A percentile compares a stretch with the other conserved stretches of the same genome.
Conservation (phyloP, 2,888 invertebrate species). For the Ophioninae sp. region DNA sequence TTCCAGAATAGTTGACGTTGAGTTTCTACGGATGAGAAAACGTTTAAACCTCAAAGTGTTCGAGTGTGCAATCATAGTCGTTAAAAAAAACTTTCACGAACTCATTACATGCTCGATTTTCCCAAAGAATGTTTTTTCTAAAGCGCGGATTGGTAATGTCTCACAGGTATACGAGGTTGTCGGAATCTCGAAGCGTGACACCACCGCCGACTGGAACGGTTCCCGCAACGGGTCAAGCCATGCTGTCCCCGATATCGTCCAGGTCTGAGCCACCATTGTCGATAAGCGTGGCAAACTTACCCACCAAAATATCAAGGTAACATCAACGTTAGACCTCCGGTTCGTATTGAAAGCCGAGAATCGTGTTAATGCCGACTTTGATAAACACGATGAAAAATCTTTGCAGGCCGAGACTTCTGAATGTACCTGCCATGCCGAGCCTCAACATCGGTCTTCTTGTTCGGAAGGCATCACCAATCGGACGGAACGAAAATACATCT, state of each 20-base stretch:
- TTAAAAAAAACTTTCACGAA: too few relatives aligned
- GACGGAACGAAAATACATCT: conserved; percentile 65
- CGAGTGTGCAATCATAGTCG: too few relatives aligned
- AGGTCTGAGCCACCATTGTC: conserved; percentile 67
- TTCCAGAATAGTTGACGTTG: too few relatives aligned
- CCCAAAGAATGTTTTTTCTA: neutral
- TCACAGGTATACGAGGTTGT: conserved; percentile 86
- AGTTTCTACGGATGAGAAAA: too few relatives aligned
- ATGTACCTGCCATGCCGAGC: conserved; percentile 80
- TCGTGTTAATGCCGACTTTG: neutral
- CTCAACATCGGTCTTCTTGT: conserved; percentile 72
- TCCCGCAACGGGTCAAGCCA: conserved; percentile 42
- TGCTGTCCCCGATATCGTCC: conserved; percentile 57
- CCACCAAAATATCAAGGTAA: conserved; percentile 60
- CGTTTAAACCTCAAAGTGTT: too few relatives aligned
- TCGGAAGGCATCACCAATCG: conserved; percentile 73
- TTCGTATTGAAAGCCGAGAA: neutral
- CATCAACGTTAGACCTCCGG: too few relatives aligned
- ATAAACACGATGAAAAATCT: neutral
- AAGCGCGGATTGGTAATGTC: neutral
- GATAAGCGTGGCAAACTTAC: conserved; percentile 59
- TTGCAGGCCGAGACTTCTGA: conserved; percentile 79
- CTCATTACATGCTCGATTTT: too few relatives aligned
- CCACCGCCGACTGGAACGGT: conserved; percentile 81
- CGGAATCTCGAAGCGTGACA: conserved; percentile 90